phyloP scores from a whole-genome alignment of 2,797 vertebrate genomes.

The Paratrypauchen microcephalus region DNA sequence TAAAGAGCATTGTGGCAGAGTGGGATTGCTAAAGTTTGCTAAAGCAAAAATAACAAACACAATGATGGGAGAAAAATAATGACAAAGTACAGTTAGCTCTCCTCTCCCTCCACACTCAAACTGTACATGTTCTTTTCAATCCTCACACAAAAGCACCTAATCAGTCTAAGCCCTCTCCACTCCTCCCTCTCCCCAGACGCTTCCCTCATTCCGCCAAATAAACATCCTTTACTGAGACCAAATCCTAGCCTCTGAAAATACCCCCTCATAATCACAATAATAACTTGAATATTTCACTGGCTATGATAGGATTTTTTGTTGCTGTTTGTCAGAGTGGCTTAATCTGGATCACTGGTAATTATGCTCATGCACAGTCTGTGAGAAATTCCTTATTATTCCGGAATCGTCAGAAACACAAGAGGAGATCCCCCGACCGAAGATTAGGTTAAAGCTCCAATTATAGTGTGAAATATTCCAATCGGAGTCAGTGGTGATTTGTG shows the following conservation, averaged over 20 bases:
- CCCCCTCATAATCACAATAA: constrained; percentile 39
- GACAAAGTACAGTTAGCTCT: constrained; percentile 35
- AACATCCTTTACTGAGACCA: constrained; percentile 41
- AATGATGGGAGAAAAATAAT: background rate
- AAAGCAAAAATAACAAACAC: background rate
- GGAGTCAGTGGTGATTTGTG: constrained; percentile 70
- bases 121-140: constrained; percentile 30
- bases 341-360: constrained; percentile 76
- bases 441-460: constrained; percentile 80
- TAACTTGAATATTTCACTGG: constrained; percentile 33
- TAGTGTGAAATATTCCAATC: constrained; percentile 77
- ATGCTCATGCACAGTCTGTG: constrained; percentile 63
- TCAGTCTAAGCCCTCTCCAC: constrained; percentile 42
- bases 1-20: background rate
- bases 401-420: constrained; percentile 58
- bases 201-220: constrained; percentile 49
- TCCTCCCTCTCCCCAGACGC: constrained; percentile 44
- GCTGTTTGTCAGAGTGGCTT: constrained; percentile 57
- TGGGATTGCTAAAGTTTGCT: background rate
- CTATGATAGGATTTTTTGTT: constrained; percentile 44
- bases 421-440: constrained; percentile 59
- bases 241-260: constrained; percentile 43
- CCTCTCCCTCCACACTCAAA: constrained; percentile 24
- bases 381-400: constrained; percentile 72
- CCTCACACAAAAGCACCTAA: constrained; percentile 53